phyloP scores from a whole-genome alignment of 1,140 invertebrate genomes.

The Caenorhabditis tropicalis region DNA sequence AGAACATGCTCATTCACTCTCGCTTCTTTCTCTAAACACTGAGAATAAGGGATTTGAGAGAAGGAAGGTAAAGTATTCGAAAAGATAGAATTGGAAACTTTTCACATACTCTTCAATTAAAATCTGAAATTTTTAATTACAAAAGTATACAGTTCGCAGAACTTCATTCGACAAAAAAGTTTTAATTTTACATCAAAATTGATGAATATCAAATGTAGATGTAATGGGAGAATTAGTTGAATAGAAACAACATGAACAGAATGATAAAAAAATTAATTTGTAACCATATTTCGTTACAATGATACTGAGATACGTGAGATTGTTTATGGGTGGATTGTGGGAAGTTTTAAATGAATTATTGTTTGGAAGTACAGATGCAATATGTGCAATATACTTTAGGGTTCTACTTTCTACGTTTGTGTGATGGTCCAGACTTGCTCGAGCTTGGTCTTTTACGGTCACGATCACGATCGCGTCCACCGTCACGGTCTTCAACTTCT shows the following conservation, averaged over 20 bases:
- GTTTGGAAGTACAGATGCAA: background rate
- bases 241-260: background rate
- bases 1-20: no score
- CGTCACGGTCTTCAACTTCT: conserved; percentile 57
- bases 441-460: conserved; percentile 11
- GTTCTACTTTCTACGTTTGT: conserved; percentile 26
- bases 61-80: no score
- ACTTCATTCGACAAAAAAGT: background rate
- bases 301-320: background rate
- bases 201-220: background rate
- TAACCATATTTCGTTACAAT: background rate
- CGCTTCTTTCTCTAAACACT: no score
- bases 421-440: conserved; percentile 5
- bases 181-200: background rate
- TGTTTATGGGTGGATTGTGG: background rate
- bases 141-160: background rate
- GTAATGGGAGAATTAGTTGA: background rate
- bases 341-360: no score
- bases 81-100: no score
- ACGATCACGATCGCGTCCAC: conserved; percentile 16
- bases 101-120: no score
- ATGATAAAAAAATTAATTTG: no score
- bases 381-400: background rate
- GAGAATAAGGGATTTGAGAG: no score
- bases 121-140: no score